Evolutionary conservation across 1,140 invertebrate genomes (phyloP), one percentile per base, ranked within the genome.

Genomic region (Hermatobates lingyangjiaoensis): DNA sequence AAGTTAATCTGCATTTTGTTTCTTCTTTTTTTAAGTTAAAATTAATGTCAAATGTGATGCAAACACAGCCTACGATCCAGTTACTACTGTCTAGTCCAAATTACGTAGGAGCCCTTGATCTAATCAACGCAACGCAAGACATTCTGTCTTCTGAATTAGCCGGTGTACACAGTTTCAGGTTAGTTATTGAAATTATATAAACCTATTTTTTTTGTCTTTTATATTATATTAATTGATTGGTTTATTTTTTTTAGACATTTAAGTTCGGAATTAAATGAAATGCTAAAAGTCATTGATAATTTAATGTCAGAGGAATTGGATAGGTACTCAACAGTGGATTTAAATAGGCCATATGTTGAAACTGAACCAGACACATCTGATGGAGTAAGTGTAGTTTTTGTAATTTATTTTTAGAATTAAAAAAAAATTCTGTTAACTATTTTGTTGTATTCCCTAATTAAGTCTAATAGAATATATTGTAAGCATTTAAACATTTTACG

Each of bases 1-100:
- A 34, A 34, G 7, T 34, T 34, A 34, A n/a, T 34, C n/a, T 34
- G 7, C 30, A 34, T 34, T 24, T 7, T 40, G 5, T 15, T 18
- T 52, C 18, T 53, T 21, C 24, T 40, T 20, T 44, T 48, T 55
- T 56, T 30, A 40, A 92, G 71, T 69, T 96, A 21, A 87, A 90
- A 65, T 67, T 95, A 46, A 95, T 97, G 82, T 76, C 85, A 25
- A 94, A 88, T 1, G 89, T 98, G 4, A 81, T 96, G 65, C 92
- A 98, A 72, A 97, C 94, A 44, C 95, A 98, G 66, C 87, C 90
- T 2, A 97, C 90, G 62, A 87, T 99, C 60, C 93, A 98, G 64
- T 71, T 92, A 39, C 70, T 98, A 12, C 70, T 99, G 18, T 91
- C 91, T 49, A 92, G 88, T 5, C 90, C 88, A 55, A 94, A 99